These are phyloP conservation scores for Gymnothorax reevesii DNA, from an alignment of 2,797 vertebrate species.

Conservation along the genomic window DNA sequence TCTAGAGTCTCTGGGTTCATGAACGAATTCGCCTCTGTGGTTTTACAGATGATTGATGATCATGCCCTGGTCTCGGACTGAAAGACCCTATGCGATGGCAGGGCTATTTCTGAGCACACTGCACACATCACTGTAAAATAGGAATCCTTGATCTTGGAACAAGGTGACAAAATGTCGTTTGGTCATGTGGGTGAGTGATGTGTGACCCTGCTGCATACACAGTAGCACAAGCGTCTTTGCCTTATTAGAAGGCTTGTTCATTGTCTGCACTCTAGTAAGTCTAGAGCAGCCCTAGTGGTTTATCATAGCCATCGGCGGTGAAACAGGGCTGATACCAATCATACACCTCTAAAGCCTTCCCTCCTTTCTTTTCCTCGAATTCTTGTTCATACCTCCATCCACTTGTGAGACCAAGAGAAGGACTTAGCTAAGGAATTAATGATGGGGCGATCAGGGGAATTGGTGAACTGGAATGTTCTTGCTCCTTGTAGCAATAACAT, in stretches of 20 bases:
- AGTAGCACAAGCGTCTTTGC: neutral
- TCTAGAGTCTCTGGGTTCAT: neutral
- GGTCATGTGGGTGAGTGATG: neutral
- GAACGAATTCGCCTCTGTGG: neutral
- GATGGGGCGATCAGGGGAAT: too few relatives aligned
- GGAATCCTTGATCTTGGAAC: neutral
- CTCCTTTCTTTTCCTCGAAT: too few relatives aligned
- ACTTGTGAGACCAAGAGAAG: too few relatives aligned
- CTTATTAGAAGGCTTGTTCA: neutral
- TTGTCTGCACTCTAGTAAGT: neutral
- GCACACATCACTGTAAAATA: neutral
- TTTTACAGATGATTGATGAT: slow-evolving; percentile 26
- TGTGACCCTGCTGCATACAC: neutral
- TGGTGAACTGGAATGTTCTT: too few relatives aligned
- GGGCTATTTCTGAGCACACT: neutral
- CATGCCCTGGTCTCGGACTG: neutral
- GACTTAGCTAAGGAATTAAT: too few relatives aligned
- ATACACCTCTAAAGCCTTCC: too few relatives aligned
- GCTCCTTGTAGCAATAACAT: too few relatives aligned
- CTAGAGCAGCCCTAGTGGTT: too few relatives aligned
- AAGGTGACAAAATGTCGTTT: neutral
- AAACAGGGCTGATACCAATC: too few relatives aligned
- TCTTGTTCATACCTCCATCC: too few relatives aligned
- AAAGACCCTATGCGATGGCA: neutral
- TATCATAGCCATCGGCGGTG: too few relatives aligned